phyloP scores from a whole-genome alignment of 2,113 vertebrate species.

The Falco punctatus region DNA sequence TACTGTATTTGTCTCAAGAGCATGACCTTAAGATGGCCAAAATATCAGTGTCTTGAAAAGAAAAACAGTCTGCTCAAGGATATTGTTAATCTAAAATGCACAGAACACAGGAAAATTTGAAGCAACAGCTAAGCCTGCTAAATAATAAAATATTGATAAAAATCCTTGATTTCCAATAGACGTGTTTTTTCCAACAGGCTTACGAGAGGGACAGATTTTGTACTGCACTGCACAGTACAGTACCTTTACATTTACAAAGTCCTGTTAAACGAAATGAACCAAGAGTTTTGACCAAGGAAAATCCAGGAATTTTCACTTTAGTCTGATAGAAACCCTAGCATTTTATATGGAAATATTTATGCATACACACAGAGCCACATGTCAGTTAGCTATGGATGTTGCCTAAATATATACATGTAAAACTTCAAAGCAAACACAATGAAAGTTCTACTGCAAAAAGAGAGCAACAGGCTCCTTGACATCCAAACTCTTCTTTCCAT shows the following conservation, averaged over 20 bases:
- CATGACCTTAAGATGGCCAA: neutral
- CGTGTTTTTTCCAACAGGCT: neutral
- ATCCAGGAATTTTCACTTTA: neutral
- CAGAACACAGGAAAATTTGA: neutral
- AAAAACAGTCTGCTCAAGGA: neutral
- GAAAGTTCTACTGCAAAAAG: neutral
- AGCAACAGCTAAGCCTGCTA: neutral
- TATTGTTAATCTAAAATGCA: neutral
- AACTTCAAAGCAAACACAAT: conserved; percentile 8
- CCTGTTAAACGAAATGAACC: neutral
- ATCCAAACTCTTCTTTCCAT: neutral
- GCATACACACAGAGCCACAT: neutral
- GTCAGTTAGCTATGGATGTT: neutral
- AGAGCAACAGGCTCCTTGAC: neutral
- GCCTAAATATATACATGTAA: neutral
- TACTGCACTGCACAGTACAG: neutral
- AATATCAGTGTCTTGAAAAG: neutral
- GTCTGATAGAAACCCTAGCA: neutral
- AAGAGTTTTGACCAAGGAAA: neutral
- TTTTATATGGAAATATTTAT: neutral
- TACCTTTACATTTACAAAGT: neutral
- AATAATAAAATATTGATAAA: neutral
- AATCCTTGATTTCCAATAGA: neutral
- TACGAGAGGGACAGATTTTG: neutral
- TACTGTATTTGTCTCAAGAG: neutral